Base-by-base conservation (phyloP, 1,140 invertebrate genomes). In the Magallana angulata region DNA sequence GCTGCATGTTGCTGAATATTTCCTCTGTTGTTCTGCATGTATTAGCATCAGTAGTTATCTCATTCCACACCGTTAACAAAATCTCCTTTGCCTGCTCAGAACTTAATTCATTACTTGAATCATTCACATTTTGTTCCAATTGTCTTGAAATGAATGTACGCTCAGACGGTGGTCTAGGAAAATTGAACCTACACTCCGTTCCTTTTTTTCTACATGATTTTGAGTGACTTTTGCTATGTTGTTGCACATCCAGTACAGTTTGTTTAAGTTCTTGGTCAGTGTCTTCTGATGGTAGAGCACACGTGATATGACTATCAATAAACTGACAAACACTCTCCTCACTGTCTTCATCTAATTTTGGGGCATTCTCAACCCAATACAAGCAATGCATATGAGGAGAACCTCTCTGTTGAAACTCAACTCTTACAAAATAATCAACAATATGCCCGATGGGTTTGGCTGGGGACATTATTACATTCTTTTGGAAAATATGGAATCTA, bases 321-420 rank as follows among this genome's bases (percentile, higher is more conserved):
- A 89, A 90, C 7, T 80, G 9, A 64, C 12, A 57, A 14, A 89
- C 60, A 36, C 71, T 76, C 14, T 83, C 81, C 58, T 88, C 76
- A 11, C 18, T 81, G 59, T 90, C 76, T 71, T 85, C 30, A 18
- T 64, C 82, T 57, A 87, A 92, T 82, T 83, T 76, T 80, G 94
- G 94, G 58, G 92, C 87, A 92, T 93, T 90, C 87, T 94, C 86
- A 5, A 94, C 80, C 93, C 94, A 95, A 18, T 94, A 82, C 1
- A 95, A 87, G 24, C 93, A 90, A 88, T 95, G 94, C 12, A 94
- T 83, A 91, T 95, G 95, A 12, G 95, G 94, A 87, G 91, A 93
- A 16, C 94, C 94, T 56, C 94, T 92, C 85, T 95, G 93, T 88
- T 95, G 94, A 90, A 94, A 95, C 87, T 95, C 94, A 76, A 95